phyloP scores from a whole-genome alignment of 2,888 invertebrate genomes.

The Rhamnusium bicolor region DNA sequence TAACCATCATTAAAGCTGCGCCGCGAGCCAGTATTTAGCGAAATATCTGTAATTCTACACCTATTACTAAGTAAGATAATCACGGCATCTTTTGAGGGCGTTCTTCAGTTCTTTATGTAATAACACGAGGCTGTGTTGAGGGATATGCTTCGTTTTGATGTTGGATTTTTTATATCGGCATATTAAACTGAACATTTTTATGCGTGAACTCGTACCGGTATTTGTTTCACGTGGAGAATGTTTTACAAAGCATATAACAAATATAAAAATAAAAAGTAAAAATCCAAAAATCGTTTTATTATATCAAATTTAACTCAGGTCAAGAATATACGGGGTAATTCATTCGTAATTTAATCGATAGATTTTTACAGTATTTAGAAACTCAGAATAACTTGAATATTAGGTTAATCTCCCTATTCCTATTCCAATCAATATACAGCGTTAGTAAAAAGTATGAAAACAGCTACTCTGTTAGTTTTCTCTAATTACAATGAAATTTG shows the following conservation, averaged over 20 bases:
- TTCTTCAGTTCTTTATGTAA: constrained; percentile 46
- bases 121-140: constrained; percentile 49
- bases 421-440: no score
- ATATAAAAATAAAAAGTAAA: no score
- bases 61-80: constrained; percentile 58
- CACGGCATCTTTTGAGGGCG: constrained; percentile 52
- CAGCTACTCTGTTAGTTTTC: no score
- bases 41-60: constrained; percentile 60
- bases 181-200: constrained; percentile 11
- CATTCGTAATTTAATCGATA: no score
- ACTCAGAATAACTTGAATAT: no score
- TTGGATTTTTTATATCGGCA: constrained; percentile 20
- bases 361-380: no score
- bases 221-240: neutral
- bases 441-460: no score
- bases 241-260: neutral
- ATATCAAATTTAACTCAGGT: no score
- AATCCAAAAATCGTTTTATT: no score
- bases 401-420: no score
- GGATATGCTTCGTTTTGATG: constrained; percentile 54
- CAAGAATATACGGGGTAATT: no score
- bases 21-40: constrained; percentile 57
- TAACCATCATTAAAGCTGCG: constrained; percentile 52
- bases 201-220: neutral
- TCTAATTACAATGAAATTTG: no score